Conservation (phyloP, 2,888 invertebrate genomes). For the Arrhopalites spinosus region DNA sequence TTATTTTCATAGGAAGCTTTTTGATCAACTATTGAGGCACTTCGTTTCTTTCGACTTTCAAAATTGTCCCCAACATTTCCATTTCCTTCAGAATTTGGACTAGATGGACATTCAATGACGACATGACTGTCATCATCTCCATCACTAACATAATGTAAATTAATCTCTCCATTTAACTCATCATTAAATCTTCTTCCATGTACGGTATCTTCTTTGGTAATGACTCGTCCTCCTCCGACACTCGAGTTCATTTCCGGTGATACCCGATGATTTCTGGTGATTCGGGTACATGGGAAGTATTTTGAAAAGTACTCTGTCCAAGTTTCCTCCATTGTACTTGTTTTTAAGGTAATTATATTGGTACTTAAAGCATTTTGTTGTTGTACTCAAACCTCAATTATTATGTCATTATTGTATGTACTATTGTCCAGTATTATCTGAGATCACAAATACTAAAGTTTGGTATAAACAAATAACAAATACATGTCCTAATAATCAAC, state of each 20-base stretch:
- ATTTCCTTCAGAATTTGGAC: background rate
- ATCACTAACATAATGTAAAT: constrained; percentile 31
- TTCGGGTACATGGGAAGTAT: constrained; percentile 6
- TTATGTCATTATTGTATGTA: too few relatives aligned
- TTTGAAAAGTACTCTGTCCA: constrained; percentile 15
- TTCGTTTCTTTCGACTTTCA: constrained; percentile 11
- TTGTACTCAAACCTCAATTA: background rate
- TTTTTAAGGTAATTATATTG: too few relatives aligned
- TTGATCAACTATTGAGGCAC: constrained; percentile 10
- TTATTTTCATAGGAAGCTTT: constrained; percentile 24
- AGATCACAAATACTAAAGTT: too few relatives aligned
- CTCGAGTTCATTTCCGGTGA: constrained; percentile 1
- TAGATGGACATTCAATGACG: constrained; percentile 25
- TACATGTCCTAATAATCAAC: too few relatives aligned
- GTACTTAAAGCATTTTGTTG: background rate
- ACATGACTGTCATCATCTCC: constrained; percentile 26
- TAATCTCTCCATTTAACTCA: constrained; percentile 30
- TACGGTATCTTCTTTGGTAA: background rate
- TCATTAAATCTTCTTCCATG: background rate
- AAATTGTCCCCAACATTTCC: background rate
- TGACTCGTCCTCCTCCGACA: background rate
- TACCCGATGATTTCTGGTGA: constrained; percentile 12
- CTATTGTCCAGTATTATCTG: too few relatives aligned
- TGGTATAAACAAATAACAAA: too few relatives aligned
- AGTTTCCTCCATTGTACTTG: constrained; percentile 6